These are phyloP conservation scores for Dendroctonus ponderosae DNA, from an alignment of 1,140 invertebrate genomes.

Conservation along the genomic window DNA sequence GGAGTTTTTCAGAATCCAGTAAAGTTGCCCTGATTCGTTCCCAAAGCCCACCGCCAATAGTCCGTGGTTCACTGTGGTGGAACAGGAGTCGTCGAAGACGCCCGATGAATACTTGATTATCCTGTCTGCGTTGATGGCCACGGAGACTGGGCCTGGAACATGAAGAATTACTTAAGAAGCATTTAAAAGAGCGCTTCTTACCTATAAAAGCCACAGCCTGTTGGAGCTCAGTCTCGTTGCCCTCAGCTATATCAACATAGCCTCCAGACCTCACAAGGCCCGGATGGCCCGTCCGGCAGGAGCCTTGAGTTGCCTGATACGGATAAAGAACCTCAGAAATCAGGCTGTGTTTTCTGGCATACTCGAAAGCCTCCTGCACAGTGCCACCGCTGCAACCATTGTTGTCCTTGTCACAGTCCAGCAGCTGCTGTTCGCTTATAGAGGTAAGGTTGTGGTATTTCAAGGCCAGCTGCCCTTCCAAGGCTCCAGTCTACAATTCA, in stretches of 20 bases:
- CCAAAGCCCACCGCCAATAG: conserved; percentile 37
- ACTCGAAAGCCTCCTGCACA: background rate
- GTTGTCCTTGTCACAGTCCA: conserved; percentile 71
- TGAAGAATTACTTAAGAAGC: too few relatives aligned
- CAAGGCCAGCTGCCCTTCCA: conserved; percentile 73
- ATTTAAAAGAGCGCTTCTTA: too few relatives aligned
- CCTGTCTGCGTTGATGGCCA: conserved; percentile 84
- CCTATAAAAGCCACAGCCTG: too few relatives aligned
- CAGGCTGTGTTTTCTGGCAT: conserved; percentile 1
- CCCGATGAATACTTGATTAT: conserved; percentile 31
- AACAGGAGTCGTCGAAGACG: conserved; percentile 27
- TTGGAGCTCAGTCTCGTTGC: too few relatives aligned
- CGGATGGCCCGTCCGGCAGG: too few relatives aligned
- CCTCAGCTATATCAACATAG: too few relatives aligned
- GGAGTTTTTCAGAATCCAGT: conserved; percentile 83
- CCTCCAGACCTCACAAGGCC: too few relatives aligned
- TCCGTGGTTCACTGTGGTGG: conserved; percentile 24
- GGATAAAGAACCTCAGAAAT: background rate
- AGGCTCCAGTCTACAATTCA: conserved; percentile 53
- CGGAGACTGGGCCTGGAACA: conserved; percentile 65
- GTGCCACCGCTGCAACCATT: conserved; percentile 58
- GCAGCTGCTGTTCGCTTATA: conserved; percentile 77
- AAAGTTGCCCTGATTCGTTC: conserved; percentile 61
- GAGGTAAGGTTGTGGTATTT: conserved; percentile 58
- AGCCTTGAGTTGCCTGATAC: too few relatives aligned